These are phyloP conservation scores for Branchipolynoe longqiensis DNA, from an alignment of 2,888 invertebrate species.

Conservation along the genomic window DNA sequence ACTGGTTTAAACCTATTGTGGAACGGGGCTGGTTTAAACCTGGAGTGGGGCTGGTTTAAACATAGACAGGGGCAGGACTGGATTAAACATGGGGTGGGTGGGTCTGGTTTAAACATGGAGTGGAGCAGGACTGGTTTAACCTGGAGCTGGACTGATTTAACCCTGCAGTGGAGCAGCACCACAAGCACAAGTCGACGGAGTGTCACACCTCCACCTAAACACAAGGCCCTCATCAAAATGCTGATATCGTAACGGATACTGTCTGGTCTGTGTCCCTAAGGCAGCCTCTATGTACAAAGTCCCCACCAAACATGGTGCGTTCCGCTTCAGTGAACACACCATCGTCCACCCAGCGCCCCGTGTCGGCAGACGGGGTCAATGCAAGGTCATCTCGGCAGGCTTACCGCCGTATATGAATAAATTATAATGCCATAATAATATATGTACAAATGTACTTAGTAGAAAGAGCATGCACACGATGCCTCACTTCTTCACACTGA, in stretches of 20 bases:
- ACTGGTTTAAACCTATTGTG: too few relatives aligned
- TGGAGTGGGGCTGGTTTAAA: too few relatives aligned
- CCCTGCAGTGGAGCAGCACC: too few relatives aligned
- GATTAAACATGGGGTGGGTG: too few relatives aligned
- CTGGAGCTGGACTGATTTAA: too few relatives aligned
- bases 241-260: not conserved
- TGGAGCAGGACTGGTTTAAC: too few relatives aligned
- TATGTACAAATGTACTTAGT: constrained; percentile 32
- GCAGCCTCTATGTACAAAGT: not conserved
- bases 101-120: too few relatives aligned
- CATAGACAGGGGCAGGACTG: too few relatives aligned
- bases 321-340: not conserved
- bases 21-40: too few relatives aligned
- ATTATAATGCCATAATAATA: not conserved
- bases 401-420: not conserved
- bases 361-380: not conserved
- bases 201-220: too few relatives aligned
- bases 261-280: not conserved
- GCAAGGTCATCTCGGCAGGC: not conserved
- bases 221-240: not conserved
- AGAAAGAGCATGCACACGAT: not conserved
- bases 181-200: too few relatives aligned
- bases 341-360: too few relatives aligned
- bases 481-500: not conserved
- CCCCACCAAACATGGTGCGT: not conserved